Percentiles rank a stretch among this genome's conserved stretches.
Evolutionary conservation across 2,888 invertebrate genomes (phyloP).

Genomic region (Automeris io): DNA sequence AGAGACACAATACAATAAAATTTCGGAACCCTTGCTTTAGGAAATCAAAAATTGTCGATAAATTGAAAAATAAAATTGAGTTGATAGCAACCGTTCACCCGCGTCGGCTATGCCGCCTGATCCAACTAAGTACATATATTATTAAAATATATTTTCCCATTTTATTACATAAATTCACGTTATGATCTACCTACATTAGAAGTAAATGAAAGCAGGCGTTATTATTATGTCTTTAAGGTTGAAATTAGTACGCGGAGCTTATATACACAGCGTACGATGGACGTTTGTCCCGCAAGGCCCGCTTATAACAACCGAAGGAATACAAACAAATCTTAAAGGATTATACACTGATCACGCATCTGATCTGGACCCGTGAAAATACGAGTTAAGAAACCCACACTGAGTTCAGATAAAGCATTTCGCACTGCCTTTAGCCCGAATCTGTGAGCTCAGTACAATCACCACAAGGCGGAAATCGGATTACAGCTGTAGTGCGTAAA

Average conservation of each 20-base stretch:
- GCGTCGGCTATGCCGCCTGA: slow-evolving; percentile 72
- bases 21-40: too few species aligned
- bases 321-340: slow-evolving; percentile 16
- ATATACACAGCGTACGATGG: slow-evolving; percentile 76
- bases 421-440: too few species aligned
- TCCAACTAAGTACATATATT: slow-evolving; percentile 72
- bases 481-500: too few species aligned
- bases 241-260: slow-evolving; percentile 73
- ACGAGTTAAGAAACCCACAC: too few species aligned
- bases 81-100: slow-evolving; percentile 47
- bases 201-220: slow-evolving; percentile 69
- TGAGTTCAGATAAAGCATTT: too few species aligned
- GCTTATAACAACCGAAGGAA: slow-evolving; percentile 40
- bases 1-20: too few species aligned
- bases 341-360: too few species aligned
- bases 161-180: slow-evolving; percentile 77
- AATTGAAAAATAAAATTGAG: slow-evolving; percentile 15
- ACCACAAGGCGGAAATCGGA: too few species aligned
- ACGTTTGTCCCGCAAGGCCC: slow-evolving; percentile 64
- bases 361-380: too few species aligned
- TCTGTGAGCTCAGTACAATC: too few species aligned
- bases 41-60: too few species aligned
- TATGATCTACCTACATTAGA: slow-evolving; percentile 75
- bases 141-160: slow-evolving; percentile 77
- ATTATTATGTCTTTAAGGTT: slow-evolving; percentile 67